Evolutionary conservation across 2,797 vertebrate species (phyloP).

Genomic region (Argyrosomus regius): DNA sequence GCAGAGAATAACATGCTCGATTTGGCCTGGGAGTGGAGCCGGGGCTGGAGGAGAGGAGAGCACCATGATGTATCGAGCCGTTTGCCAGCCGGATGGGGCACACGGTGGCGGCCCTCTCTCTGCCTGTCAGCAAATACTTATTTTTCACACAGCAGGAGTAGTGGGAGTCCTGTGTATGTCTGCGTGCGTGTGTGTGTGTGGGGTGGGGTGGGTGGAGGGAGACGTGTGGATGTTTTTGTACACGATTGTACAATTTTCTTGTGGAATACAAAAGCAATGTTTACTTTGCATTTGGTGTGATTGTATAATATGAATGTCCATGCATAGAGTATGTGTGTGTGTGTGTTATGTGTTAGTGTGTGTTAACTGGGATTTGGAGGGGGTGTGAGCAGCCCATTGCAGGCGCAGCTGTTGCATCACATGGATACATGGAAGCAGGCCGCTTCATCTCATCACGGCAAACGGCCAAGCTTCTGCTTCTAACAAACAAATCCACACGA

Average conservation of each 20-base stretch:
- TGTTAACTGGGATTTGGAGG: not conserved
- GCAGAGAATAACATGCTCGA: constrained; percentile 93
- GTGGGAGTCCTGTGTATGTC: constrained; percentile 80
- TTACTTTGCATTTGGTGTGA: constrained; percentile 37
- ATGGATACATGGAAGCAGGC: constrained; percentile 43
- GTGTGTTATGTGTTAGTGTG: constrained; percentile 6
- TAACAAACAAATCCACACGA: constrained; percentile 62
- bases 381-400: constrained; percentile 11
- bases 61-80: constrained; percentile 90
- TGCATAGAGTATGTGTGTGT: not conserved
- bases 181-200: constrained; percentile 32
- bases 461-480: constrained; percentile 46
- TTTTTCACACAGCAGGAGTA: constrained; percentile 92
- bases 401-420: constrained; percentile 63
- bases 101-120: constrained; percentile 86
- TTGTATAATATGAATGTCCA: constrained; percentile 3
- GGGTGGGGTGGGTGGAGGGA: constrained; percentile 27
- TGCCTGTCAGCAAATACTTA: constrained; percentile 91
- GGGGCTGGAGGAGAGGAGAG: constrained; percentile 68
- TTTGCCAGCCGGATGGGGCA: constrained; percentile 88
- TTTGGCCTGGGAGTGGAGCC: constrained; percentile 90
- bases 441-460: constrained; percentile 50
- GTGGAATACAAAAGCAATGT: constrained; percentile 9
- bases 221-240: constrained; percentile 45
- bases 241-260: constrained; percentile 20